A percentile compares a stretch with the other conserved stretches of the same genome.
Evolutionary conservation across 1,140 invertebrate species (phyloP).

Genomic region (Telenomus remus): DNA sequence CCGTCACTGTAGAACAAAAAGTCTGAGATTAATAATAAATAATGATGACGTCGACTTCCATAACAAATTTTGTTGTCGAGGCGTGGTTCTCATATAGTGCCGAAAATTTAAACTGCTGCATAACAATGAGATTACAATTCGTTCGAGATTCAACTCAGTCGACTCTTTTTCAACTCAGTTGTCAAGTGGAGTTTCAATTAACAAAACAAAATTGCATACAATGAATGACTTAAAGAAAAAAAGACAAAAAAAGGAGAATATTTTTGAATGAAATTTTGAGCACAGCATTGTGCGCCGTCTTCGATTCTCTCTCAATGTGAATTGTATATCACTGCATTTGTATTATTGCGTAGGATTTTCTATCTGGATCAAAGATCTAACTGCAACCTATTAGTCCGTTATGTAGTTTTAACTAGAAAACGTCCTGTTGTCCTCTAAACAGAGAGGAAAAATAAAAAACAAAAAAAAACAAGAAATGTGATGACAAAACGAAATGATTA

Average conservation of each 20-base stretch:
- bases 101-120: conserved; percentile 18
- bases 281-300: conserved; percentile 41
- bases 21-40: conserved; percentile 29
- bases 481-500: conserved; percentile 37
- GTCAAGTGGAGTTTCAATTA: no score
- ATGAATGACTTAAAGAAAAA: conserved; percentile 1
- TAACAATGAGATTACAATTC: conserved; percentile 14
- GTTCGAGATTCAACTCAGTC: conserved; percentile 19
- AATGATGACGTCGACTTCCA: conserved; percentile 10
- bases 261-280: conserved; percentile 49
- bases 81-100: conserved; percentile 13
- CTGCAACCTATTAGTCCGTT: conserved; percentile 53
- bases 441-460: conserved; percentile 38
- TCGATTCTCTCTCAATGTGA: conserved; percentile 48
- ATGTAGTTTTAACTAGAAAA: conserved; percentile 55
- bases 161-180: neutral
- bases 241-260: conserved; percentile 20
- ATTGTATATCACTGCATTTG: conserved; percentile 55
- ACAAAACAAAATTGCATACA: no score
- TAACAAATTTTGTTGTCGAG: conserved; percentile 10
- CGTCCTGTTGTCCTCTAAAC: conserved; percentile 50
- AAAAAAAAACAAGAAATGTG: conserved; percentile 43
- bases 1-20: conserved; percentile 26
- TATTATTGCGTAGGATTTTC: conserved; percentile 52
- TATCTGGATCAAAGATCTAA: conserved; percentile 56